Conservation (phyloP, 2,113 vertebrate species). For the Tympanuchus pallidicinctus region DNA sequence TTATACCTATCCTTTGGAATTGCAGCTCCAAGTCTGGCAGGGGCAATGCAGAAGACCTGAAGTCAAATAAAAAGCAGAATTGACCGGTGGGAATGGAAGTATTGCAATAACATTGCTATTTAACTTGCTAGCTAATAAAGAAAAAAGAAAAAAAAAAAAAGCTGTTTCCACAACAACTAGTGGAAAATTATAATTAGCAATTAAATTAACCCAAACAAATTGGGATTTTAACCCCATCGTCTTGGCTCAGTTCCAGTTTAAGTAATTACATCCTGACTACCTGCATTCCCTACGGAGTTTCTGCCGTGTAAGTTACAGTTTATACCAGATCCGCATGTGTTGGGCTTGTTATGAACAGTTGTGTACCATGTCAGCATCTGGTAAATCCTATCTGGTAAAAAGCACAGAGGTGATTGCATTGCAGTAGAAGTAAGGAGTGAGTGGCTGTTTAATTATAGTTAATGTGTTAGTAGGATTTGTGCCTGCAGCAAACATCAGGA, state of each 20-base stretch:
- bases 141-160: constrained; percentile 45
- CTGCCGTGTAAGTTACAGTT: neutral
- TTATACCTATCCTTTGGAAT: neutral
- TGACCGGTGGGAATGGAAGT: neutral
- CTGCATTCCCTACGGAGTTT: constrained; percentile 20
- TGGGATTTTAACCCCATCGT: constrained; percentile 42
- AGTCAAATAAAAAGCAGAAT: neutral
- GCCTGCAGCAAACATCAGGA: neutral
- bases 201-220: constrained; percentile 67
- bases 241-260: constrained; percentile 50
- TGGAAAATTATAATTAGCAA: constrained; percentile 65
- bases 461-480: neutral
- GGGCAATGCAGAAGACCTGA: neutral
- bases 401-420: neutral
- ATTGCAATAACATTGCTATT: constrained; percentile 14
- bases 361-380: neutral
- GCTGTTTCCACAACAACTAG: constrained; percentile 36
- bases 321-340: fast-evolving
- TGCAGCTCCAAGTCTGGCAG: neutral
- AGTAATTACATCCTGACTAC: constrained; percentile 49
- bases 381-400: neutral
- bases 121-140: constrained; percentile 51
- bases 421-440: neutral
- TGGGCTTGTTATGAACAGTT: neutral
- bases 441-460: neutral